Evolutionary conservation across 2,113 vertebrate genomes (phyloP).

Genomic region (Neopipo cinnamomea): DNA sequence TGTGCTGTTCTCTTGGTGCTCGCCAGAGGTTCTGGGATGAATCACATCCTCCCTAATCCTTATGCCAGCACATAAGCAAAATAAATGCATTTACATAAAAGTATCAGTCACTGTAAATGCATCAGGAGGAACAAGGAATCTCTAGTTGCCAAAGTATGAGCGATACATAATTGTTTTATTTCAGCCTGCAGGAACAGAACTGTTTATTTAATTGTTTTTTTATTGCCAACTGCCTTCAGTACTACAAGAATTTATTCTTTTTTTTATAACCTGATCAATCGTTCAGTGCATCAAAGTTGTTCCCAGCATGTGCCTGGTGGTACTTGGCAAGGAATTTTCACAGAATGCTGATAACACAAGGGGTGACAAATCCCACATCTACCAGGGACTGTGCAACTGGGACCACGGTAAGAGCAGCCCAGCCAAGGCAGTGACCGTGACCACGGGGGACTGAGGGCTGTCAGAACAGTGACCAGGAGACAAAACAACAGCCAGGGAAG

Average conservation of each 20-base stretch:
- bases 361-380: neutral
- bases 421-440: fast-evolving
- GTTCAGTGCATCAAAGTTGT: neutral
- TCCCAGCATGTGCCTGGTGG: fast-evolving
- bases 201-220: neutral
- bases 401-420: neutral
- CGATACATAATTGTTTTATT: neutral
- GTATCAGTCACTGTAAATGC: neutral
- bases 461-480: neutral
- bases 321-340: neutral
- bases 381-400: neutral
- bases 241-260: neutral
- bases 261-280: neutral
- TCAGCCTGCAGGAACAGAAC: neutral
- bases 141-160: neutral
- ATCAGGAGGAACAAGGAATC: neutral
- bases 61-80: neutral
- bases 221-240: neutral
- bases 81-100: neutral
- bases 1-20: neutral
- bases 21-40: neutral
- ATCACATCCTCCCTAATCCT: neutral
- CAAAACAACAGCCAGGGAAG: neutral
- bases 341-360: neutral
- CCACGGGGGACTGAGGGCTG: neutral